Evolutionary conservation across 2,113 vertebrate species (phyloP).

Genomic region (Esox niger): DNA sequence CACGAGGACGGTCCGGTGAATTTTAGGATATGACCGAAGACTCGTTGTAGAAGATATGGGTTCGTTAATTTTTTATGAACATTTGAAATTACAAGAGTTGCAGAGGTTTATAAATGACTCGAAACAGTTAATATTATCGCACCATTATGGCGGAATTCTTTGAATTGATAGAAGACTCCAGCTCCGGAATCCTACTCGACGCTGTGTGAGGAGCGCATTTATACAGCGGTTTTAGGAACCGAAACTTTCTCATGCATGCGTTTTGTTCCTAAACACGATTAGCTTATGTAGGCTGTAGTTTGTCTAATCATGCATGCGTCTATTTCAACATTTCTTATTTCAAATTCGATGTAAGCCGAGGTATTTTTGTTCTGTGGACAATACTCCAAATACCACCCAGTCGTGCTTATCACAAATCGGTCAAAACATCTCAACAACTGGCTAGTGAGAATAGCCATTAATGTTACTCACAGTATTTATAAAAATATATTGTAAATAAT

Average conservation of each 20-base stretch:
- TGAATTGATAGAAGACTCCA: too few relatives aligned
- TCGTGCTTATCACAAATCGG: too few relatives aligned
- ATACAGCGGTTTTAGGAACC: conserved; percentile 9
- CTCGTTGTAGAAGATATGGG: conserved; percentile 6
- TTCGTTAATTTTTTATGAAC: background rate
- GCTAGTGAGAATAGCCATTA: background rate
- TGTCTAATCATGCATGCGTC: too few relatives aligned
- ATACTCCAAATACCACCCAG: background rate
- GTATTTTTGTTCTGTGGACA: too few relatives aligned
- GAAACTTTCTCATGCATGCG: conserved; percentile 54
- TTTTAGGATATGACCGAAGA: conserved; percentile 4
- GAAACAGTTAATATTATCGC: too few relatives aligned
- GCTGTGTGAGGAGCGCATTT: too few relatives aligned
- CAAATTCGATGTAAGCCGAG: too few relatives aligned
- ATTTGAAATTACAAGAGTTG: background rate
- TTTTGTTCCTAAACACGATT: background rate
- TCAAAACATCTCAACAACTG: too few relatives aligned
- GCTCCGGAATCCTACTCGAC: too few relatives aligned
- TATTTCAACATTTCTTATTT: too few relatives aligned
- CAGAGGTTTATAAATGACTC: background rate
- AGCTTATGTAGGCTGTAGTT: background rate
- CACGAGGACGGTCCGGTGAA: conserved; percentile 53
- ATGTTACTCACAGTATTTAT: background rate
- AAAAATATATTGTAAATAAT: too few relatives aligned
- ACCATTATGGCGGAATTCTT: too few relatives aligned